These are phyloP conservation scores for Danio rerio DNA, from an alignment of 2,113 vertebrate species.

Conservation along the genomic window GRCz12tu NC_133195.1:50646001-50646500, in stretches of 20 bases:
- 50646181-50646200: background rate
- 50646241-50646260: constrained; percentile 98
- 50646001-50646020: no score
- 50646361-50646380: constrained; percentile 88
- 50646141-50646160: background rate
- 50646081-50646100: no score
- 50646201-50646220: constrained; percentile 4
- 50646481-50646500: no score
- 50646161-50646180: background rate
- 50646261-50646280: constrained; percentile 99
- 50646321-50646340: constrained; percentile 99
- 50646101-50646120: background rate
- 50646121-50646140: background rate
- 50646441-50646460: no score
- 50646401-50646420: no score
- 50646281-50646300: constrained; percentile 99
- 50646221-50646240: constrained; percentile 91
- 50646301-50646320: constrained; percentile 99
- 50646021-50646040: no score
- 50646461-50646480: no score
- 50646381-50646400: background rate
- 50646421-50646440: no score
- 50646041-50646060: no score
- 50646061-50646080: no score
- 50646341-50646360: constrained; percentile 99